phyloP scores from a whole-genome alignment of 2,888 invertebrate species.

The Cylindroiulus punctatus region DNA sequence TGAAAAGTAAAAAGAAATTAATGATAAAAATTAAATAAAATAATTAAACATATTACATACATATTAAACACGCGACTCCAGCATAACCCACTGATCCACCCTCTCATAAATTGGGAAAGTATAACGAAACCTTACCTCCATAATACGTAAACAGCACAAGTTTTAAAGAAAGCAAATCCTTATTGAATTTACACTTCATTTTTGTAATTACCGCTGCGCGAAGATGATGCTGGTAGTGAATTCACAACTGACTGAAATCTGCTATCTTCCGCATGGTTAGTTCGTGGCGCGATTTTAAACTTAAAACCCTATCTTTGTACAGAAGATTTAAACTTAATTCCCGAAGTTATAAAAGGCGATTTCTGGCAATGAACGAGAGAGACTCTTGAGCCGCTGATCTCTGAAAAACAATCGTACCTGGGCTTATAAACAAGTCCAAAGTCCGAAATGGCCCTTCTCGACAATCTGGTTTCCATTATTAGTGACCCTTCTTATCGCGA shows the following conservation, averaged over 20 bases:
- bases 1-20: conserved; percentile 62
- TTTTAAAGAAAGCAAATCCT: conserved; percentile 11
- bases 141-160: conserved; percentile 42
- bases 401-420: background rate
- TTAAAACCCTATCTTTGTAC: background rate
- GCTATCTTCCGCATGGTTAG: background rate
- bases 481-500: background rate
- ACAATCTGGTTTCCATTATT: background rate
- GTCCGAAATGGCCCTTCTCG: background rate
- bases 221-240: background rate
- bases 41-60: no score
- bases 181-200: conserved; percentile 45
- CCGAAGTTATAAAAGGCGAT: background rate
- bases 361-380: background rate
- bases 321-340: background rate
- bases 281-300: background rate
- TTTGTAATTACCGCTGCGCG: background rate
- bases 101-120: no score
- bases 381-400: background rate
- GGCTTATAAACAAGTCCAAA: background rate
- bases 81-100: background rate
- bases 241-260: background rate
- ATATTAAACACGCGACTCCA: no score
- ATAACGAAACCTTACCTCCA: conserved; percentile 46
- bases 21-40: background rate